phyloP scores from a whole-genome alignment of 2,888 invertebrate species.

The Ganaspis brasiliensis region DNA sequence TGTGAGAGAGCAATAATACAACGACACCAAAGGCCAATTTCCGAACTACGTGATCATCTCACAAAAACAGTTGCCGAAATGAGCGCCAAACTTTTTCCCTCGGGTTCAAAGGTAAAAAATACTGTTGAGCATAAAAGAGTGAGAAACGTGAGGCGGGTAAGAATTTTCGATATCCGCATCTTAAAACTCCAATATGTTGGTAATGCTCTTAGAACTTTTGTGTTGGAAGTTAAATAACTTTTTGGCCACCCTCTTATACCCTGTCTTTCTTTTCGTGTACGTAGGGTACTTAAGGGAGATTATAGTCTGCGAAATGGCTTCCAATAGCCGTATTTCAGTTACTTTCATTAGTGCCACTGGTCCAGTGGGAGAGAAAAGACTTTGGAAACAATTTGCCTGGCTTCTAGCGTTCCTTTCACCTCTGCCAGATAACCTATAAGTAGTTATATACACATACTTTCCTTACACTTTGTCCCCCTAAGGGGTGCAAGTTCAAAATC shows the following conservation, averaged over 20 bases:
- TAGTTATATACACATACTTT: conserved; percentile 38
- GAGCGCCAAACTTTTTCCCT: not conserved
- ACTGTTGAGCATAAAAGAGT: conserved; percentile 3
- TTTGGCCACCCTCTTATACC: conserved; percentile 17
- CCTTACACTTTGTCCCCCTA: conserved; percentile 21
- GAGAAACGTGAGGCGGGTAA: conserved; percentile 13
- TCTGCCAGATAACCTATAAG: conserved; percentile 31
- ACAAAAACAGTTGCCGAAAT: not conserved
- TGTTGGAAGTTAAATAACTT: conserved; percentile 41
- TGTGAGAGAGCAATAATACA: not conserved
- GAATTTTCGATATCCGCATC: conserved; percentile 26
- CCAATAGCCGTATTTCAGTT: conserved; percentile 47
- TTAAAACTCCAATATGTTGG: conserved; percentile 40
- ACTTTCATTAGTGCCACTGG: conserved; percentile 45
- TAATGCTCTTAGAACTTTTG: conserved; percentile 34
- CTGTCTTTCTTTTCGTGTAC: conserved; percentile 34
- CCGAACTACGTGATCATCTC: not conserved
- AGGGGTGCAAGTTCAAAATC: not conserved
- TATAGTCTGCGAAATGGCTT: conserved; percentile 39
- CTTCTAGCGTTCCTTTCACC: conserved; percentile 26
- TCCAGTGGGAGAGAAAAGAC: conserved; percentile 37
- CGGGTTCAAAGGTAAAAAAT: not conserved
- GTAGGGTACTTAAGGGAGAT: conserved; percentile 33
- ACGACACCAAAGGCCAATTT: not conserved
- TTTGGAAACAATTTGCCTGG: conserved; percentile 46